phyloP scores from a whole-genome alignment of 2,888 invertebrate genomes.

The Andrena fulva region DNA sequence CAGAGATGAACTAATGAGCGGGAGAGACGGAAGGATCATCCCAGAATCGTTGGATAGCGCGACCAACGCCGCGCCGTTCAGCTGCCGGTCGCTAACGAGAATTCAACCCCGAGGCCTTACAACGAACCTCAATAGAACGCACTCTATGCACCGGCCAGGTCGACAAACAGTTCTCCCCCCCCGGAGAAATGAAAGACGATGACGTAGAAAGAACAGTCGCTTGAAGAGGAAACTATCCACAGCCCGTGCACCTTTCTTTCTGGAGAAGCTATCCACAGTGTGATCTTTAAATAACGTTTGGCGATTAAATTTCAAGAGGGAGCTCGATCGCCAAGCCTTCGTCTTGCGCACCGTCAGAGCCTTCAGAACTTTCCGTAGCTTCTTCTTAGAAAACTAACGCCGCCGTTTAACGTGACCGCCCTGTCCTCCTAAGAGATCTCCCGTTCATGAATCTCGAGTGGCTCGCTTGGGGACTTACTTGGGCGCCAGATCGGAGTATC shows the following conservation, averaged over 20 bases:
- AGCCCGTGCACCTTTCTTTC: not conserved
- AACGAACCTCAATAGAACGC: not conserved
- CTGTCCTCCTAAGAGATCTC: conserved; percentile 26
- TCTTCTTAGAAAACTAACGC: not conserved
- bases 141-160: conserved; percentile 21
- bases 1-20: conserved; percentile 63
- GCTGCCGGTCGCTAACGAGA: not conserved
- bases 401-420: not conserved
- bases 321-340: not conserved
- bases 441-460: not conserved
- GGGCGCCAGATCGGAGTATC: conserved; percentile 94
- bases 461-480: conserved; percentile 89
- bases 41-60: conserved; percentile 16
- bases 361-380: not conserved
- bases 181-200: conserved; percentile 26
- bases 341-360: not conserved
- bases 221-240: not conserved
- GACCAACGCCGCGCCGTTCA: conserved; percentile 3
- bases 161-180: not conserved
- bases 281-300: no score
- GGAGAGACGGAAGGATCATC: conserved; percentile 16
- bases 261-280: not conserved
- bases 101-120: not conserved
- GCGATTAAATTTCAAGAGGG: no score
- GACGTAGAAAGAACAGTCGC: conserved; percentile 32